These are phyloP conservation scores for Vanessa cardui DNA, from an alignment of 2,888 invertebrate genomes.

Conservation along the genomic window DNA sequence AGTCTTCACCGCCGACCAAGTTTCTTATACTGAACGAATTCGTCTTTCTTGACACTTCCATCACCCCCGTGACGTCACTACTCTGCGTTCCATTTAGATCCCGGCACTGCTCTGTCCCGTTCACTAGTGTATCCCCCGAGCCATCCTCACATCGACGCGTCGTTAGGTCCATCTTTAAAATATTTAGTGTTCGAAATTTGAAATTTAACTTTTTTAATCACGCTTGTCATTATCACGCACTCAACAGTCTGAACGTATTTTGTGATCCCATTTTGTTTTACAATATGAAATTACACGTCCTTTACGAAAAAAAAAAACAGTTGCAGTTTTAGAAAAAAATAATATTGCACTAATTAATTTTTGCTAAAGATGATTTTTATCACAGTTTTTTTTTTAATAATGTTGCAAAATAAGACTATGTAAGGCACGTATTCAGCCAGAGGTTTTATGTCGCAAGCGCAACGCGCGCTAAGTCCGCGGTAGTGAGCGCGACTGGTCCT, in stretches of 20 bases:
- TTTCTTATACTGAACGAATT: constrained; percentile 74
- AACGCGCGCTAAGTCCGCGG: constrained; percentile 73
- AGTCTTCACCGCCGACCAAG: constrained; percentile 69
- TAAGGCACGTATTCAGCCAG: constrained; percentile 40
- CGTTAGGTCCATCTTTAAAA: constrained; percentile 76
- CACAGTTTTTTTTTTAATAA: constrained; percentile 19
- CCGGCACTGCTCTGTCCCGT: constrained; percentile 21
- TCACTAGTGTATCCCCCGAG: constrained; percentile 42
- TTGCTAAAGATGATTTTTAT: constrained; percentile 8
- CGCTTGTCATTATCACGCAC: constrained; percentile 44
- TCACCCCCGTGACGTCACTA: constrained; percentile 62
- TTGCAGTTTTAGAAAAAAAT: constrained; percentile 9
- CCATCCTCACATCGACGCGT: constrained; percentile 72
- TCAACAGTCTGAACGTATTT: constrained; percentile 31
- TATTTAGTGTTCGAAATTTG: constrained; percentile 33
- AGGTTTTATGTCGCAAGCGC: constrained; percentile 39
- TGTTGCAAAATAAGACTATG: constrained; percentile 27
- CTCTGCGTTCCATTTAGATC: constrained; percentile 59
- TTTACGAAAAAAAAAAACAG: not conserved
- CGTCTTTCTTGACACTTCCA: constrained; percentile 66
- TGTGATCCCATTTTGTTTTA: constrained; percentile 35
- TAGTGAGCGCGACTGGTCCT: constrained; percentile 74
- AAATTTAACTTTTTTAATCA: constrained; percentile 38
- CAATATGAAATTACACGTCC: not conserved
- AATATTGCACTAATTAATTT: constrained; percentile 11